phyloP scores from a whole-genome alignment of 2,797 vertebrate genomes.

The Clangula hyemalis region DNA sequence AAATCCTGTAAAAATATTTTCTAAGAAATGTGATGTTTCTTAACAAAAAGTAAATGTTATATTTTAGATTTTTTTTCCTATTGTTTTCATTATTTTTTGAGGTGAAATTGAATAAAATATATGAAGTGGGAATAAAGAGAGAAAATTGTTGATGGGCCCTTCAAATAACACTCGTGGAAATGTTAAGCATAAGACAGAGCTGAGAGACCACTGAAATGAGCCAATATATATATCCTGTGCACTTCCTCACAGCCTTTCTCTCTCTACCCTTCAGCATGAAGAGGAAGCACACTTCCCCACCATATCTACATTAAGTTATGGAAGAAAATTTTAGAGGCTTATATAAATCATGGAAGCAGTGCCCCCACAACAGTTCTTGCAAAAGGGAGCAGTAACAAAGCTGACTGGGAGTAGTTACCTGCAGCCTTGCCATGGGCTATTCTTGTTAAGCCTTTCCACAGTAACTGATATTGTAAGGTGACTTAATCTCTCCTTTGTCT shows the following conservation, averaged over 20 bases:
- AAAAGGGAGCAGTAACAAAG: background rate
- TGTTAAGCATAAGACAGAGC: background rate
- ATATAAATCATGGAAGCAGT: background rate
- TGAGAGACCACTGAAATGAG: background rate
- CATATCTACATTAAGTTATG: conserved; percentile 2
- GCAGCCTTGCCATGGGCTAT: background rate
- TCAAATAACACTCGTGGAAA: background rate
- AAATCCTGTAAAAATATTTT: conserved; percentile 5
- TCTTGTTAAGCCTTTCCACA: background rate
- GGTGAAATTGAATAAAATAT: background rate
- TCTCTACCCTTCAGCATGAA: background rate
- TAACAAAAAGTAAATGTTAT: background rate
- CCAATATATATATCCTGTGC: background rate
- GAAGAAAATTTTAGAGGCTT: conserved; percentile 7
- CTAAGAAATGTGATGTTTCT: background rate
- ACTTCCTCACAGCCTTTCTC: background rate
- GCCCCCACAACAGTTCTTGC: background rate
- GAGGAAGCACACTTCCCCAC: background rate
- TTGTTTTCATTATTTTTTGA: background rate
- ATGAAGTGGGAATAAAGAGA: background rate
- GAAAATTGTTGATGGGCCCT: background rate
- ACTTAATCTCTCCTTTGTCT: conserved; percentile 28
- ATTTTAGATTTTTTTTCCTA: background rate
- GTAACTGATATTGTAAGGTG: conserved; percentile 3
- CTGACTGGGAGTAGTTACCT: background rate